A percentile compares a stretch with the other conserved stretches of the same genome.
phyloP scores from a whole-genome alignment of 2,797 vertebrate species.

The Scolopax bukidnonensis region DNA sequence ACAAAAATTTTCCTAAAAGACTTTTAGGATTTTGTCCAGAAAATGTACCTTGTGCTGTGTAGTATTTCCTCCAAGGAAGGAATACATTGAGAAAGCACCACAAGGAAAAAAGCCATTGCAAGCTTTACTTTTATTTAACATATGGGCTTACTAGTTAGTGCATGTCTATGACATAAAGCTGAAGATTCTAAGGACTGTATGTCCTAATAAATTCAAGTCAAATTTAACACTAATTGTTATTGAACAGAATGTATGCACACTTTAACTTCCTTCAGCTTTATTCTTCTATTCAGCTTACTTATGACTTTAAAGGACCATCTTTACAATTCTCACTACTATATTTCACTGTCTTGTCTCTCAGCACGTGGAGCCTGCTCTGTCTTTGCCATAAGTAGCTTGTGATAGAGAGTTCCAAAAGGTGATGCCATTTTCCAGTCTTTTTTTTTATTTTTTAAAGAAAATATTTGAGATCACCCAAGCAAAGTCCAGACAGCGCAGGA shows the following conservation, averaged over 20 bases:
- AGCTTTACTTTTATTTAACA: not conserved
- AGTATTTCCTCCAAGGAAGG: not conserved
- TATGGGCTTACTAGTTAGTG: not conserved
- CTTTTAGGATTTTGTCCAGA: not conserved
- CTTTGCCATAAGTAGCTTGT: not conserved
- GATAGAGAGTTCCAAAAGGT: not conserved
- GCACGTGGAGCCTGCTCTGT: not conserved
- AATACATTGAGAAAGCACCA: not conserved
- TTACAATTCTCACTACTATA: not conserved
- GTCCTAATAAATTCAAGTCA: not conserved
- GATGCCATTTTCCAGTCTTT: not conserved
- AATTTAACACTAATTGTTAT: not conserved
- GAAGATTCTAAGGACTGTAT: not conserved
- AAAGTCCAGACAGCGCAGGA: not conserved
- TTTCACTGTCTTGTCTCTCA: not conserved
- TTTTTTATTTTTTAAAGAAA: not conserved
- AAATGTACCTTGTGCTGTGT: not conserved
- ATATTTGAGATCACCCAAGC: not conserved
- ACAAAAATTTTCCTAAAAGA: not conserved
- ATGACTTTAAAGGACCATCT: not conserved
- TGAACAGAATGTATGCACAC: not conserved
- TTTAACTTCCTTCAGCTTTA: not conserved
- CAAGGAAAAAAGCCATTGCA: not conserved
- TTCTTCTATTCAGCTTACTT: not conserved
- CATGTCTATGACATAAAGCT: not conserved